Conservation (phyloP, 1,140 invertebrate species). For the Bradynema listronoti region DNA sequence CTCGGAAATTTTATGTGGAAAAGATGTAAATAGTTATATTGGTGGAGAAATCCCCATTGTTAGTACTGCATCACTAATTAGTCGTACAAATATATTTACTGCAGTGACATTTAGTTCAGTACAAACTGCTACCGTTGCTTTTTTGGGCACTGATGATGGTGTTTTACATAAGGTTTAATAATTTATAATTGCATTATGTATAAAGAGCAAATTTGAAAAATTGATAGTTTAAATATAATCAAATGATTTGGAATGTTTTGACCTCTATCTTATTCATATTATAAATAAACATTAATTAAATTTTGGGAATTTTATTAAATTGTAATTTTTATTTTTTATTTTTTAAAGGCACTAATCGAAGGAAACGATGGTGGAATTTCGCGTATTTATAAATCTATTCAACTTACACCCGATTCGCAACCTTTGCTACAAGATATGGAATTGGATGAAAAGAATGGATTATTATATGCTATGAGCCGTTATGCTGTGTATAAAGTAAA, state of each 20-base stretch:
- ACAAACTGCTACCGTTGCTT: constrained; percentile 50
- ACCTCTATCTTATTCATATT: too few relatives aligned
- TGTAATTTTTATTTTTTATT: constrained; percentile 2
- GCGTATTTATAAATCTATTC: constrained; percentile 41
- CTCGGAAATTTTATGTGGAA: constrained; percentile 41
- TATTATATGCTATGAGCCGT: constrained; percentile 32
- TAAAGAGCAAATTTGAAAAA: too few relatives aligned
- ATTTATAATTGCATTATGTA: too few relatives aligned
- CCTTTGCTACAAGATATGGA: constrained; percentile 42
- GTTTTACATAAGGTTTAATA: constrained; percentile 40
- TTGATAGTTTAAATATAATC: too few relatives aligned
- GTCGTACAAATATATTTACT: constrained; percentile 39
- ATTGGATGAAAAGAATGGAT: constrained; percentile 45
- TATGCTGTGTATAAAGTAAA: constrained; percentile 44
- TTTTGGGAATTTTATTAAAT: too few relatives aligned
- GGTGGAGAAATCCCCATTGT: constrained; percentile 50
- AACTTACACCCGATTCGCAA: constrained; percentile 32
- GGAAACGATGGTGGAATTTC: constrained; percentile 29
- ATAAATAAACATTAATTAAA: too few relatives aligned
- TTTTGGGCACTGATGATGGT: constrained; percentile 51
- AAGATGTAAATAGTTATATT: constrained; percentile 53
- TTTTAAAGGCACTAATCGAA: constrained; percentile 22
- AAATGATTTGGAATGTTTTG: too few relatives aligned
- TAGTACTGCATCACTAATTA: constrained; percentile 25
- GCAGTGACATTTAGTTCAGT: constrained; percentile 42